Base-by-base conservation (phyloP, 2,888 invertebrate genomes). In the Watsonalla binaria region DNA sequence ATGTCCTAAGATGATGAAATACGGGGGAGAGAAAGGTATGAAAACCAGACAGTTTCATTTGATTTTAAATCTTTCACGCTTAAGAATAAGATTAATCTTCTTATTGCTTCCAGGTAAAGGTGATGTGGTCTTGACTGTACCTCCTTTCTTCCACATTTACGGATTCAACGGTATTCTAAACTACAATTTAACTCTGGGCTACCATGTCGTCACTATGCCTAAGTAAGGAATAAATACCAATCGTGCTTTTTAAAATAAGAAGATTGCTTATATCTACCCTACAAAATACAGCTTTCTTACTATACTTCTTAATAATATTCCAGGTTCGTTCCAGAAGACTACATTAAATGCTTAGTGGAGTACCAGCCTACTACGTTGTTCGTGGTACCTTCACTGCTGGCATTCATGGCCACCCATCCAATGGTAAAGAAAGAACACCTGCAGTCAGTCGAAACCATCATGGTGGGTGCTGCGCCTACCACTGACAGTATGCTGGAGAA, bases 121-220 rank as follows among this genome's bases (percentile, higher is more conserved):
- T 55, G 92, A 94, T 53, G 88, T 89, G 5, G 79, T 92, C 4
- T 78, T 94, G 14, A 93, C 93, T 0, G 93, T 94, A 0, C 91
- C 96, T 7, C 96, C 96, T 5, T 95, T 95, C 80, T 96, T 94
- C 84, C 96, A 96, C 77, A 95, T 95, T 58, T 96, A 94, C 76
- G 96, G 96, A 2, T 93, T 95, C 76, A 94, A 94, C 63, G 92
- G 92, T 5, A 92, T 95, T 39, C 83, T 95, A 64, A 93, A 95
- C 63, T 88, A 92, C 51, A 89, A 92, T 39, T 76, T 95, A 2
- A 78, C 80, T 51, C 74, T 92, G 51, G 95, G 95, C 6, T 88
- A 91, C 34, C 94, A 94, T 59, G 55, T 94, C 5, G 88, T 95
- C 1, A 93, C 94, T 0, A 87, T 96, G 62, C 95, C 95, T 52